These are phyloP conservation scores for Hyphantria cunea DNA, from an alignment of 1,140 invertebrate species.

Conservation along the genomic window DNA sequence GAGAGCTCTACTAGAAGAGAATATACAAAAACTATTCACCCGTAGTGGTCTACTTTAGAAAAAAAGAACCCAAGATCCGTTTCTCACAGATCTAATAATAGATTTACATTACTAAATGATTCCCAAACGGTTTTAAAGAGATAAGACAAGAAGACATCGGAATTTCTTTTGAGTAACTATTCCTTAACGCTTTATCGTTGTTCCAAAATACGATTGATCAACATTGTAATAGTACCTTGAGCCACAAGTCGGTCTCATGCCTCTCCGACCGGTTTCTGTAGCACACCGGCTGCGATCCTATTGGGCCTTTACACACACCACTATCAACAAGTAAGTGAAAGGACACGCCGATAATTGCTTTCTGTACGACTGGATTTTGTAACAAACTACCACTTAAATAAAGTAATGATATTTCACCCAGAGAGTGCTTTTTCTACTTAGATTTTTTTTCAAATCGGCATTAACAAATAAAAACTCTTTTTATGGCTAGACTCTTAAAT, in stretches of 20 bases:
- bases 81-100: too few species aligned
- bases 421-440: not conserved
- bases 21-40: too few species aligned
- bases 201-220: conserved; percentile 76
- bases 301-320: conserved; percentile 57
- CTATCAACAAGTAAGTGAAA: conserved; percentile 73
- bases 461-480: too few species aligned
- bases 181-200: conserved; percentile 50
- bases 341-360: conserved; percentile 75
- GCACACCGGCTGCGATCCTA: conserved; percentile 71
- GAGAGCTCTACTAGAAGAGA: too few species aligned
- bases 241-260: conserved; percentile 72
- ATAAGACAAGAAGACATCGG: conserved; percentile 1
- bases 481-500: too few species aligned
- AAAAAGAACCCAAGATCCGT: too few species aligned
- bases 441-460: too few species aligned
- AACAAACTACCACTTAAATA: conserved; percentile 47
- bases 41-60: too few species aligned
- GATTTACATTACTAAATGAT: too few species aligned
- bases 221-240: conserved; percentile 73
- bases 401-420: conserved; percentile 37
- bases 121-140: too few species aligned
- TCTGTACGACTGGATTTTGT: conserved; percentile 70
- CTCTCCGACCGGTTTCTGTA: conserved; percentile 68
- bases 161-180: conserved; percentile 26